phyloP scores from a whole-genome alignment of 2,797 vertebrate genomes.

The Manis crassicaudata region DNA sequence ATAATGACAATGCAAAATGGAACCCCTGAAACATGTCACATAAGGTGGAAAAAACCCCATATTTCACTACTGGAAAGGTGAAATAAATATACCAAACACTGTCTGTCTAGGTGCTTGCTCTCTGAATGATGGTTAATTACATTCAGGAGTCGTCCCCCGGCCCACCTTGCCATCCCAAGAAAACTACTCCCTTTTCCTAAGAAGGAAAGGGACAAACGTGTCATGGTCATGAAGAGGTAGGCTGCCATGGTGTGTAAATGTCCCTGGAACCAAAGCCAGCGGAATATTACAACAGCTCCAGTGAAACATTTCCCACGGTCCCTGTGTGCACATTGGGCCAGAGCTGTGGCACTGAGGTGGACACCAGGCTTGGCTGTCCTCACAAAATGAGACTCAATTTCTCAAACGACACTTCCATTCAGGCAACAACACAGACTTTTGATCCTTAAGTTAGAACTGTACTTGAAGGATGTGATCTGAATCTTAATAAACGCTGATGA shows the following conservation, averaged over 20 bases:
- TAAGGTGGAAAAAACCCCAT: not conserved
- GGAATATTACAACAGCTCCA: not conserved
- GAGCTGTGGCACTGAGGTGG: not conserved
- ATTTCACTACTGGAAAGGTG: not conserved
- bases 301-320: not conserved
- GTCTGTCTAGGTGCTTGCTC: not conserved
- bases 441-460: not conserved
- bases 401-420: not conserved
- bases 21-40: not conserved
- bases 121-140: not conserved
- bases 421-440: not conserved
- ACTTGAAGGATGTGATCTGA: not conserved
- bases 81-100: not conserved
- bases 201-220: not conserved
- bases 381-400: not conserved
- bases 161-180: not conserved
- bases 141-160: too few species aligned
- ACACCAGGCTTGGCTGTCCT: not conserved
- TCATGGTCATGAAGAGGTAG: not conserved
- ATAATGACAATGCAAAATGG: not conserved
- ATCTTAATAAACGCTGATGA: not conserved
- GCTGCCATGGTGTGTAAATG: not conserved
- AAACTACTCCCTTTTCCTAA: not conserved
- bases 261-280: not conserved
- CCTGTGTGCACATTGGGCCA: rapidly evolving